Base-by-base conservation (phyloP, 2,888 invertebrate genomes). In the Augiades crinisus region DNA sequence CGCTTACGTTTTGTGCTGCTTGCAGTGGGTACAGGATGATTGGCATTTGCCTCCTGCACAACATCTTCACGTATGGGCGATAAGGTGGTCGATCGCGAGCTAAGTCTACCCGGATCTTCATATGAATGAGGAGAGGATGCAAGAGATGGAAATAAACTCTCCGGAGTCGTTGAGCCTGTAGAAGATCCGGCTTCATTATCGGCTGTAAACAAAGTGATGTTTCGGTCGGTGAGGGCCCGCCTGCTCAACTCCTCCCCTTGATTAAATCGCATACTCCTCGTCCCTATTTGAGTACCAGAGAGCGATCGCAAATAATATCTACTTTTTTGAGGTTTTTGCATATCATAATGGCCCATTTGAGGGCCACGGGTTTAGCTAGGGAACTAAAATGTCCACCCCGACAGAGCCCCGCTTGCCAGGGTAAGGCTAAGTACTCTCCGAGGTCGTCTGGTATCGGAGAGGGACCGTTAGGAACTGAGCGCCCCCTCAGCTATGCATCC, bases 1-100 rank as follows among this genome's bases (percentile, higher is more conserved):
- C 40, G 40, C n/a, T 24, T 40, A 14, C 17, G 17, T 27, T 27
- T 13, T 7, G 8, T 17, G n/a, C 13, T 24, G n/a, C 27, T 16
- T 24, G 40, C 12, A 40, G 40, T 27, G 40, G 40, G 27, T 40
- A 12, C 40, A 27, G 14, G 7, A 5, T 40, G 8, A 5, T n/a
- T 16, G 40, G 40, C 40, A 2, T 5, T n/a, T 27, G 40, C 27
- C 40, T 40, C 16, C 14, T 40, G 40, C 24, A 40, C 40, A 40
- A 40, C 27, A 27, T 40, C 40, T 40, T 27, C 27, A 16, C n/a
- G 8, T 10, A n/a, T 3, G 3, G 10, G 10, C n/a, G 27, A n/a
- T 27, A n/a, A 7, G n/a, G 27, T 27, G 27, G n/a, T 27, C n/a
- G 27, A 27, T 27, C 27, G n/a, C n/a, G 27, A 27, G 3, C n/a